These are phyloP conservation scores for Penaeus indicus DNA, from an alignment of 1,140 invertebrate species.

Conservation along the genomic window DNA sequence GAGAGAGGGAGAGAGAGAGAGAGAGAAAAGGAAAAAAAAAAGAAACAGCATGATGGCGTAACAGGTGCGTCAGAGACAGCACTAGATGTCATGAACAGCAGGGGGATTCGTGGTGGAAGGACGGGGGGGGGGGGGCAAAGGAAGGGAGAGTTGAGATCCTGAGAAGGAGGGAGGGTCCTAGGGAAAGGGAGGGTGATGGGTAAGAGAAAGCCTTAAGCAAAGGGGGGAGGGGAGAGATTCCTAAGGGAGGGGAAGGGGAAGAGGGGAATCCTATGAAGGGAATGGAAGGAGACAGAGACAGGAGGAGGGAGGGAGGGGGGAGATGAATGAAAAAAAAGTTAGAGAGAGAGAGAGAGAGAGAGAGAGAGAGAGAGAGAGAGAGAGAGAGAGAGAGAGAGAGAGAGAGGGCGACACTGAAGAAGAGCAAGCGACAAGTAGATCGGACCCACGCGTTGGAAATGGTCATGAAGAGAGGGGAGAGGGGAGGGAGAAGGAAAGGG, in stretches of 20 bases:
- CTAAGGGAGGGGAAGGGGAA: not conserved
- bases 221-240: not conserved
- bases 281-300: too few species aligned
- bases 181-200: not conserved
- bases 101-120: not conserved
- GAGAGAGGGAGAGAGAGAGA: not conserved
- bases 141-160: too few species aligned
- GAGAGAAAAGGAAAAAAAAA: conserved; percentile 12
- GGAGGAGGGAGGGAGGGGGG: not conserved
- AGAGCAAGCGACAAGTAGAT: too few species aligned
- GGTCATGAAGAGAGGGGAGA: not conserved
- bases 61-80: not conserved
- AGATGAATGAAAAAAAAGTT: not conserved
- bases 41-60: not conserved
- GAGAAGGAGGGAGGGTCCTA: not conserved
- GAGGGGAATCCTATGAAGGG: not conserved
- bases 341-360: not conserved
- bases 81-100: not conserved
- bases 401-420: not conserved
- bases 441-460: not conserved
- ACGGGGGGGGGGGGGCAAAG: not conserved
- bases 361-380: not conserved
- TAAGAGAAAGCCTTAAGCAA: not conserved
- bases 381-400: not conserved
- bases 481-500: not conserved